Percentiles rank a stretch among this genome's conserved stretches.
These are phyloP conservation scores for Troglohyphantes excavatus DNA, from an alignment of 2,888 invertebrate species.

Conservation along the genomic window DNA sequence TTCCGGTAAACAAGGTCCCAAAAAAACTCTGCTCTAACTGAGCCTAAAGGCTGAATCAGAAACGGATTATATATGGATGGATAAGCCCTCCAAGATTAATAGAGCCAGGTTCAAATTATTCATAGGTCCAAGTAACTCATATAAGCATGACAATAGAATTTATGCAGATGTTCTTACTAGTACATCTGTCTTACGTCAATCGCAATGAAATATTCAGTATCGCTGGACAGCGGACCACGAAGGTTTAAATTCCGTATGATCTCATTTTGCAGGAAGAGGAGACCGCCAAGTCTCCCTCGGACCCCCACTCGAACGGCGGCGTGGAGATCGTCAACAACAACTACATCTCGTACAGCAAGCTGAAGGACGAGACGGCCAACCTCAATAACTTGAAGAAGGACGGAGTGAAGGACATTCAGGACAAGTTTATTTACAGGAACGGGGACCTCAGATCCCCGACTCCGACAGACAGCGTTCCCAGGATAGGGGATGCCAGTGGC, in stretches of 20 bases:
- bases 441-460: conserved; percentile 33
- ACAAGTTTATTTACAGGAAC: conserved; percentile 69
- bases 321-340: conserved; percentile 67
- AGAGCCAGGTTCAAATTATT: too few species aligned
- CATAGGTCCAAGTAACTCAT: too few species aligned
- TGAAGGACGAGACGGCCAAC: conserved; percentile 55
- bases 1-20: too few species aligned
- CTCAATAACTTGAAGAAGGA: conserved; percentile 52
- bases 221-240: too few species aligned
- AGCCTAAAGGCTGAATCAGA: too few species aligned
- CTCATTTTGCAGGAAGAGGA: conserved; percentile 80
- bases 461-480: conserved; percentile 53
- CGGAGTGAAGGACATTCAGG: conserved; percentile 71
- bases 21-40: too few species aligned
- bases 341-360: conserved; percentile 41
- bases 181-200: too few species aligned
- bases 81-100: too few species aligned
- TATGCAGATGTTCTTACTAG: too few species aligned
- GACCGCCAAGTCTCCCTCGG: conserved; percentile 81
- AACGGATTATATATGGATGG: too few species aligned
- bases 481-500: conserved; percentile 63
- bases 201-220: too few species aligned
- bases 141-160: too few species aligned
- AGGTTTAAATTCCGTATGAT: not conserved
- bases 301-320: conserved; percentile 1